phyloP scores from a whole-genome alignment of 2,113 vertebrate species.

The Trichechus manatus region DNA sequence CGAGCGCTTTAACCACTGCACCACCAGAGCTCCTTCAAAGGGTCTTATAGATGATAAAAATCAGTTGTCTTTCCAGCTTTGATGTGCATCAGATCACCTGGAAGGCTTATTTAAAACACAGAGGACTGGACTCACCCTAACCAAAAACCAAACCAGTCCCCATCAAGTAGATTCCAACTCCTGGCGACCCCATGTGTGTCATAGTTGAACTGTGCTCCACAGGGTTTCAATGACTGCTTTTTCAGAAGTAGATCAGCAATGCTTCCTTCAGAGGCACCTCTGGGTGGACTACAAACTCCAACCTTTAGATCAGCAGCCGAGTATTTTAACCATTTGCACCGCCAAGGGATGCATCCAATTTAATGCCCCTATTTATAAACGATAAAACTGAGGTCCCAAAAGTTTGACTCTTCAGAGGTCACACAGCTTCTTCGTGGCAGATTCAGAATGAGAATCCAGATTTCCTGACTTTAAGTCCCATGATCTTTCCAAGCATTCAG shows the following conservation, averaged over 20 bases:
- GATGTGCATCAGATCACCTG: background rate
- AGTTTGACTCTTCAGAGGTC: slow-evolving; percentile 45
- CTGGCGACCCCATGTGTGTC: background rate
- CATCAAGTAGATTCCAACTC: background rate
- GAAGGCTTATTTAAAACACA: slow-evolving; percentile 22
- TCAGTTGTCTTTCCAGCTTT: background rate
- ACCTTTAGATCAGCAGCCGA: background rate
- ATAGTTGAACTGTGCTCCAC: background rate
- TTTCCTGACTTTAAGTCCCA: slow-evolving; percentile 19
- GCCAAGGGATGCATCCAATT: background rate
- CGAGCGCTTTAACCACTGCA: background rate
- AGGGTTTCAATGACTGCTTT: background rate
- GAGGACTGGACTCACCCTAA: background rate
- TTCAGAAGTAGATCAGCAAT: background rate
- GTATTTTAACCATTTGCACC: background rate
- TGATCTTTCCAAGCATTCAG: background rate
- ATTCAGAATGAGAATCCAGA: slow-evolving; percentile 21
- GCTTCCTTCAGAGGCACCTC: too few species aligned
- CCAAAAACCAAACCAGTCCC: background rate
- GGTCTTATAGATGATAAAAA: slow-evolving; percentile 13
- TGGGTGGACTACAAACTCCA: too few species aligned
- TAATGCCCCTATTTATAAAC: slow-evolving; percentile 42
- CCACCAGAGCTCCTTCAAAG: background rate
- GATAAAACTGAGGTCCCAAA: slow-evolving; percentile 37
- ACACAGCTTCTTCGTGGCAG: background rate